Evolutionary conservation across 2,113 vertebrate species (phyloP).

Genomic region (Albula glossodonta): DNA sequence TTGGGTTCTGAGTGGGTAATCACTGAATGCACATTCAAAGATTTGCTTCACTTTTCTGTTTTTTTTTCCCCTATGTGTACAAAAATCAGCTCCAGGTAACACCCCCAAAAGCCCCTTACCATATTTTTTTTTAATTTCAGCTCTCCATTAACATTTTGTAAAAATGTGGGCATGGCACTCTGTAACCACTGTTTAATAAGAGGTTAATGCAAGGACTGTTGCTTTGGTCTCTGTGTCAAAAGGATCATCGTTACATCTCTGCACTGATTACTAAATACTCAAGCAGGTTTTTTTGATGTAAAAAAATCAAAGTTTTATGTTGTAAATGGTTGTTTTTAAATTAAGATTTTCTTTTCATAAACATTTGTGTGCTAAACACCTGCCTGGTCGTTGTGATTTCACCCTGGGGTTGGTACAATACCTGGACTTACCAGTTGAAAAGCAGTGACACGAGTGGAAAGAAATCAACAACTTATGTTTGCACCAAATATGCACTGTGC

Average conservation of each 20-base stretch:
- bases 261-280: neutral
- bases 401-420: neutral
- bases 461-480: too few relatives aligned
- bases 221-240: too few relatives aligned
- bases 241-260: neutral
- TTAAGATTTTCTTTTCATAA: neutral
- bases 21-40: too few relatives aligned
- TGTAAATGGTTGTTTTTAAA: neutral
- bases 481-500: too few relatives aligned
- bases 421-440: too few relatives aligned
- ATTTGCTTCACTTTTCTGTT: neutral
- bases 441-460: too few relatives aligned
- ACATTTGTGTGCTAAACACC: neutral
- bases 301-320: neutral
- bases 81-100: neutral
- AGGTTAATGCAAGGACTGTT: neutral
- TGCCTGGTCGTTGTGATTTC: neutral
- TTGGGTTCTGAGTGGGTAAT: too few relatives aligned
- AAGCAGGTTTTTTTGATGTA: neutral
- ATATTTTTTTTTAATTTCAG: neutral
- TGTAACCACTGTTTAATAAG: neutral
- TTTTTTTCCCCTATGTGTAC: neutral
- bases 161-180: neutral
- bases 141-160: neutral
- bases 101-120: neutral